Percentiles rank a stretch among this genome's conserved stretches.
phyloP scores from a whole-genome alignment of 2,113 vertebrate species.

The Protomyctophum bolini region DNA sequence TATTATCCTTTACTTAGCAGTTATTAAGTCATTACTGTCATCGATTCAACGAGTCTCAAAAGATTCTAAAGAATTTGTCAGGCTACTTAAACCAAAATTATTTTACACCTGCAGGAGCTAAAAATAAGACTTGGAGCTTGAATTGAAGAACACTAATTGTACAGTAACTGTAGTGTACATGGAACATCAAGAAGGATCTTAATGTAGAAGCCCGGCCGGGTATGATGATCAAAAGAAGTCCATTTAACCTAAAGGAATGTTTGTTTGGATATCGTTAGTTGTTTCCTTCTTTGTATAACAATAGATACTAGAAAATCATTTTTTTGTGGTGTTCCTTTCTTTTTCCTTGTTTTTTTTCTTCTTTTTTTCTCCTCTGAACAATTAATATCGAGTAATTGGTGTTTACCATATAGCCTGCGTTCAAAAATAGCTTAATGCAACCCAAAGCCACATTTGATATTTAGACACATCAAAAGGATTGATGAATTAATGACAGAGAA shows the following conservation, averaged over 20 bases:
- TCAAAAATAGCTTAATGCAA: constrained; percentile 25
- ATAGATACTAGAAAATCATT: background rate
- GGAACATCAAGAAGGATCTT: constrained; percentile 41
- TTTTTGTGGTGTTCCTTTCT: too few relatives aligned
- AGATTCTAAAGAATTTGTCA: constrained; percentile 25
- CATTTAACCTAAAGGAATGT: constrained; percentile 22
- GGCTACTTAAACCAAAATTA: constrained; percentile 57
- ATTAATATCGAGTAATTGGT: constrained; percentile 24
- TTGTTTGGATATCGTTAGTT: background rate
- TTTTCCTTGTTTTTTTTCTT: too few relatives aligned
- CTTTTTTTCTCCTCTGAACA: background rate
- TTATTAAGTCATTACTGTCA: constrained; percentile 4
- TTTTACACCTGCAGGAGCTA: constrained; percentile 42
- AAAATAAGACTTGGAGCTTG: constrained; percentile 42
- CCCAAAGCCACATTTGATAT: constrained; percentile 25
- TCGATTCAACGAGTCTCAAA: constrained; percentile 18
- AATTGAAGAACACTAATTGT: constrained; percentile 51
- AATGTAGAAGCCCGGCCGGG: constrained; percentile 41
- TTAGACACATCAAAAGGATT: constrained; percentile 32
- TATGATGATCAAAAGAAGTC: constrained; percentile 45
- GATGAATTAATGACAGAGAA: constrained; percentile 35
- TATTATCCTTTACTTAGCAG: background rate
- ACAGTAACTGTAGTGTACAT: background rate
- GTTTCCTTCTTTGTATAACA: background rate
- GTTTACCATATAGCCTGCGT: constrained; percentile 11